Evolutionary conservation across 2,888 invertebrate species (phyloP), one percentile per base, ranked within the genome.

Genomic region (Spialia ferax): DNA sequence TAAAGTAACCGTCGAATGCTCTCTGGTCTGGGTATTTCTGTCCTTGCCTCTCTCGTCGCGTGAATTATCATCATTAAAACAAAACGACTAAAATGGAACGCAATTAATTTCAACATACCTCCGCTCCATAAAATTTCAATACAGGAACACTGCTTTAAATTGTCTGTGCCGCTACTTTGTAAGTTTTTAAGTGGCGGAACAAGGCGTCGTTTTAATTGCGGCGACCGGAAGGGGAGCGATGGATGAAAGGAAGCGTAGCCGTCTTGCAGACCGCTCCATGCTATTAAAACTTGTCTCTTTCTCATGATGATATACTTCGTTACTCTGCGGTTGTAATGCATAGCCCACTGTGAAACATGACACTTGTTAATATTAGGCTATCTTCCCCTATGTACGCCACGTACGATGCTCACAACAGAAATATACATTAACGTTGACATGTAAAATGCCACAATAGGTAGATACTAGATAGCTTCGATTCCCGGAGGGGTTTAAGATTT

Each of bases 211-310:
- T 91, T 91, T 92, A 92, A 92, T 92, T 92, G 92, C 91, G 84
- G 89, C 87, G 86, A 91, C 89, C 88, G 90, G 90, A 90, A 89
- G 88, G 89, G 91, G 91, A 89, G 89, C 88, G 90, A 90, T 91
- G 91, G 91, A 92, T 91, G 87, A 88, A 88, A 90, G 90, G 90
- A 91, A 91, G 86, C 87, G 45, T 18, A n/a, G 45, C 8, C 18
- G 45, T 80, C 89, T 88, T 88, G 89, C 91, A 89, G 90, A 90
- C 90, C 89, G 86, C 86, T 86, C 89, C 87, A 89, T 91, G 91
- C 91, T 92, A 92, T 91, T 91, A 91, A 90, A 91, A 91, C 89
- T 91, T 91, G 45, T 18, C 45, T 45, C 18, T 45, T 18, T 45
- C 45, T n/a, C 15, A 45, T 45, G 18, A 10, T 45, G 45, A 45